Conservation (phyloP, 2,888 invertebrate genomes). For the Toxonevra muliebris region DNA sequence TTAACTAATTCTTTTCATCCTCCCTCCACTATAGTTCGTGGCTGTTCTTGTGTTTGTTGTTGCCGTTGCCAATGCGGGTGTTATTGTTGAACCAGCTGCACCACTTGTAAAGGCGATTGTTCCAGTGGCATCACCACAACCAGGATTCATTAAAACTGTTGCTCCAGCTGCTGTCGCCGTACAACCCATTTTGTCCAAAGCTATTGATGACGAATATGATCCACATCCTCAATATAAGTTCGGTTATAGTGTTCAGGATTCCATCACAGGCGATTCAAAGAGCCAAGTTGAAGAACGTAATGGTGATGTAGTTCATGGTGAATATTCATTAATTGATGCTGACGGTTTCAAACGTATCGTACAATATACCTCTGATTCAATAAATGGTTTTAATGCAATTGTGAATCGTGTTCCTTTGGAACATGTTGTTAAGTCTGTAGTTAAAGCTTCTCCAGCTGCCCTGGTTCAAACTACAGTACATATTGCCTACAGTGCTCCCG, state of each 20-base stretch:
- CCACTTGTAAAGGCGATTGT: conserved; percentile 40
- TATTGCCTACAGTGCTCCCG: conserved; percentile 15
- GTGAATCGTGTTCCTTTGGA: conserved; percentile 36
- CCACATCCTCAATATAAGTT: conserved; percentile 59
- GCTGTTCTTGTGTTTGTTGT: conserved; percentile 43
- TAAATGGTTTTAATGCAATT: conserved; percentile 43
- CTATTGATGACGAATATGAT: conserved; percentile 55
- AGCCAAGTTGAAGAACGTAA: conserved; percentile 59
- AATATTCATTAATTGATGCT: conserved; percentile 59
- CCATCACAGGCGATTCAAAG: conserved; percentile 60
- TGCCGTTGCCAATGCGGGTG: conserved; percentile 40
- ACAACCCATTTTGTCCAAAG: conserved; percentile 50
- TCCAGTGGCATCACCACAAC: conserved; percentile 48
- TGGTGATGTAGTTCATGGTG: conserved; percentile 59
- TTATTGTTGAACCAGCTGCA: conserved; percentile 48
- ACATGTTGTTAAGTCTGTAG: conserved; percentile 36
- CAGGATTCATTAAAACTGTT: conserved; percentile 42
- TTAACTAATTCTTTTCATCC: neutral
- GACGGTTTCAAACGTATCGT: conserved; percentile 56
- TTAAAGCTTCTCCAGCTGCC: conserved; percentile 35
- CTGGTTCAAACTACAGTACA: conserved; percentile 4
- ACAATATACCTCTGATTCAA: conserved; percentile 43
- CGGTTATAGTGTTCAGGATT: conserved; percentile 59
- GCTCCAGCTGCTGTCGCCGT: conserved; percentile 37
- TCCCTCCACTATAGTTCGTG: conserved; percentile 4